Conservation (phyloP, 2,113 vertebrate genomes). For the Ivindomyrus marchei region DNA sequence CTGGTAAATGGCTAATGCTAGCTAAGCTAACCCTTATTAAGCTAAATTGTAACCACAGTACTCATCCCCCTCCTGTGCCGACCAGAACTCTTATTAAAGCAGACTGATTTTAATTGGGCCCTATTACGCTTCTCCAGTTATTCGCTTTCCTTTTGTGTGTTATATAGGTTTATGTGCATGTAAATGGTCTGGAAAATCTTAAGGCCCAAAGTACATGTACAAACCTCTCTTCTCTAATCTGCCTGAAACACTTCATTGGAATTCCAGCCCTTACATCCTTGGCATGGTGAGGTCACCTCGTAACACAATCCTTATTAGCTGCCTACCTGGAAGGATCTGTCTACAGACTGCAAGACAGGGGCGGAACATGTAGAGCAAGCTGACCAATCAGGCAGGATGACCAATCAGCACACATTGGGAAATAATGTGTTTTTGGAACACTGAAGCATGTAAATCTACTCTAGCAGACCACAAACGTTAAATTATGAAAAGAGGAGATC, state of each 20-base stretch:
- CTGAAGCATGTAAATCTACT: neutral
- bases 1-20: slow-evolving; percentile 62
- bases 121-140: neutral
- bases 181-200: neutral
- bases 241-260: neutral
- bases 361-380: neutral
- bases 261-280: neutral
- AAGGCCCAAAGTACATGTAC: neutral
- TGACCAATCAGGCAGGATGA: neutral
- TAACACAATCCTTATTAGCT: neutral
- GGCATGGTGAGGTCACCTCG: neutral
- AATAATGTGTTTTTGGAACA: neutral
- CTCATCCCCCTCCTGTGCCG: neutral
- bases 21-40: neutral
- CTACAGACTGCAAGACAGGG: neutral
- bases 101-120: neutral
- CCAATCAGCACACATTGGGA: neutral
- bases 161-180: neutral
- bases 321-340: neutral
- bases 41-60: neutral
- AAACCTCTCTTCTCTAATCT: neutral
- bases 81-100: neutral
- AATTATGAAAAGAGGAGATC: neutral
- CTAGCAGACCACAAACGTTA: neutral
- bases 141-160: neutral